These are phyloP conservation scores for Chiroxiphia lanceolata DNA, from an alignment of 2,797 vertebrate genomes.

Conservation along the genomic window DNA sequence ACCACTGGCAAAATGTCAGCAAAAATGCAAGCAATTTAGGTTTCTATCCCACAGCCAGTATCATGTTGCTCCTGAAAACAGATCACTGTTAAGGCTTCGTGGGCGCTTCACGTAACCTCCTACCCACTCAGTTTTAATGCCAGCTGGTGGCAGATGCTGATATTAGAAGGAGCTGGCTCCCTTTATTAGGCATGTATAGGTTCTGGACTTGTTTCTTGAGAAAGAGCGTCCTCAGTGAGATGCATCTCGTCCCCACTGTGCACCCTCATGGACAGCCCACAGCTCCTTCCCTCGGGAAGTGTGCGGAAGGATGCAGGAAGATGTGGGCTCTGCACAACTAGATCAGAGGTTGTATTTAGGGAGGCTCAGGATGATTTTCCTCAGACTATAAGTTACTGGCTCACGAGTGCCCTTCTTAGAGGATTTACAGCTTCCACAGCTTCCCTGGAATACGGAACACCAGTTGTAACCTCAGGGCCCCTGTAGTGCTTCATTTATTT, in stretches of 20 bases:
- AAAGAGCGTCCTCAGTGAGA: neutral
- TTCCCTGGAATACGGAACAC: neutral
- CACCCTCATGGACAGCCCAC: accelerated
- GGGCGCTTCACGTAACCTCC: neutral
- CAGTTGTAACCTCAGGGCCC: neutral
- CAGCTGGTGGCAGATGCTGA: neutral
- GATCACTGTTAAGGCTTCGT: neutral
- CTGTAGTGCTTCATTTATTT: neutral
- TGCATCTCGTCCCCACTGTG: neutral
- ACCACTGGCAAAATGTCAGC: slow-evolving; percentile 45
- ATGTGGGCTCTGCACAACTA: no score
- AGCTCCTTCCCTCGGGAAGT: neutral
- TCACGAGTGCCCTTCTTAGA: neutral
- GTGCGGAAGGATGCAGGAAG: neutral
- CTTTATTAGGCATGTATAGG: neutral
- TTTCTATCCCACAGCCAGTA: slow-evolving; percentile 42
- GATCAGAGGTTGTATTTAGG: neutral
- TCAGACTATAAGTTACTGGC: neutral
- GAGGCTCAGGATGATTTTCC: neutral
- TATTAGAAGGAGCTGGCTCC: neutral
- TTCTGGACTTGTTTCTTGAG: neutral
- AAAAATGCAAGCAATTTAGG: neutral
- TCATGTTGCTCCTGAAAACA: neutral
- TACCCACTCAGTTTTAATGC: neutral
- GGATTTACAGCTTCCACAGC: neutral